Evolutionary conservation across 1,140 invertebrate genomes (phyloP), one percentile per base, ranked within the genome.

Genomic region (Lepidurus arcticus): DNA sequence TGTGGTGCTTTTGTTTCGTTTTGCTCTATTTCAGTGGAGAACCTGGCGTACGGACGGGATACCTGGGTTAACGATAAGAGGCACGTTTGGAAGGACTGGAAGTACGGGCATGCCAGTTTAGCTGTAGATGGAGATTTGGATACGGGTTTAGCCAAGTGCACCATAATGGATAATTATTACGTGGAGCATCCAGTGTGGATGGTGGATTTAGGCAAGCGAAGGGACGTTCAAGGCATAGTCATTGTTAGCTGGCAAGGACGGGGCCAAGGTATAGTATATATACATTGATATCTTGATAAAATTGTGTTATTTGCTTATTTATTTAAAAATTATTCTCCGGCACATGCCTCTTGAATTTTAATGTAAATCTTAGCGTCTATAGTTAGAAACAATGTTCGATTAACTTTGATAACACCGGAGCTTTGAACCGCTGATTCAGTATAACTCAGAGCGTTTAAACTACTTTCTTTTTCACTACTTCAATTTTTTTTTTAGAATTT

Each of bases 21-120:
- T n/a, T 47, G 34, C 5, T 44, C 42, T 78, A 81, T 80, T 76
- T n/a, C 81, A 89, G 88, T 88, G 73, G 87, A 88, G 80, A 88
- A 89, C 81, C 79, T 88, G 74, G 87, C 88, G 24, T 88, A 84
- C 82, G 84, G 86, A 47, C 86, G 86, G 53, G 84, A 87, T 73
- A 87, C 87, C 1, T 89, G 88, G 88, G 85, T 88, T 24, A 88
- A 88, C 81, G 88, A 88, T 82, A 87, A 88, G 80, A 83, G 87
- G n/a, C 87, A 88, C 78, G 84, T 82, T 34, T 85, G 85, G 84
- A 82, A 83, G 45, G 84, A 85, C 34, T 86, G 85, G 85, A 83
- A 84, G 74, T 84, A 84, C 78, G 86, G 86, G 7, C 82, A 84
- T 24, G 82, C 85, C 7, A 82, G 82, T 1, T 80, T 85, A 65